Percentiles rank a stretch among this genome's conserved stretches.
phyloP scores from a whole-genome alignment of 2,113 vertebrate species.

The Bombycilla garrulus region DNA sequence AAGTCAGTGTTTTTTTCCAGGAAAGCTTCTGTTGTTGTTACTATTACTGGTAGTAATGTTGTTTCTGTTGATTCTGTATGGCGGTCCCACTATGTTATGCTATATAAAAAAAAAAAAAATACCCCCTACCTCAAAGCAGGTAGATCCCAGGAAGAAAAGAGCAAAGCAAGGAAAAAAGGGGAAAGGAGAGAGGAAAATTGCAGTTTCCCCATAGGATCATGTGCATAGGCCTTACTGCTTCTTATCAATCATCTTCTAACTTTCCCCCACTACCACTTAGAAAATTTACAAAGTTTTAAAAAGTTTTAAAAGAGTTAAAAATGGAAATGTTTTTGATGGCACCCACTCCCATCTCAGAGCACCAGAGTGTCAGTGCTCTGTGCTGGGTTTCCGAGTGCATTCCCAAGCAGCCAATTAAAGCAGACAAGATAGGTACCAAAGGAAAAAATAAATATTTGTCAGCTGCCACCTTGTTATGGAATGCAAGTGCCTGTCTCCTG shows the following conservation, averaged over 20 bases:
- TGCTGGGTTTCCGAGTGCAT: not conserved
- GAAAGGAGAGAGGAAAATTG: not conserved
- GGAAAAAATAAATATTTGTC: not conserved
- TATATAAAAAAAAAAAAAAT: not conserved
- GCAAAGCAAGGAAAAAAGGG: not conserved
- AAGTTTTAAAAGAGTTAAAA: not conserved
- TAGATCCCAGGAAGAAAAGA: not conserved
- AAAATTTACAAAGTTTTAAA: no score
- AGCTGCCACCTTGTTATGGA: not conserved
- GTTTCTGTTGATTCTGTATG: not conserved
- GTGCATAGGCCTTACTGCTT: not conserved
- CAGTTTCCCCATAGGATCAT: not conserved
- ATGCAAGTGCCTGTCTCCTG: not conserved
- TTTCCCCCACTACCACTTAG: not conserved
- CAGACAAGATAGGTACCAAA: slow-evolving; percentile 4
- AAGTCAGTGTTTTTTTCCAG: not conserved
- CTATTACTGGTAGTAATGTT: not conserved
- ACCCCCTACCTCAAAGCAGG: not conserved
- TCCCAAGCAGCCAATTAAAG: slow-evolving; percentile 12
- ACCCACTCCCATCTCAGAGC: not conserved
- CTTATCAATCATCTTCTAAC: not conserved
- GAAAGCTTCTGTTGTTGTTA: not conserved
- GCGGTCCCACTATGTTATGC: not conserved
- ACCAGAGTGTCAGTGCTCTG: not conserved
- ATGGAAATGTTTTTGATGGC: not conserved